Evolutionary conservation across 2,888 invertebrate genomes (phyloP), one percentile per base, ranked within the genome.

Genomic region (Exephanes ischioxanthus): DNA sequence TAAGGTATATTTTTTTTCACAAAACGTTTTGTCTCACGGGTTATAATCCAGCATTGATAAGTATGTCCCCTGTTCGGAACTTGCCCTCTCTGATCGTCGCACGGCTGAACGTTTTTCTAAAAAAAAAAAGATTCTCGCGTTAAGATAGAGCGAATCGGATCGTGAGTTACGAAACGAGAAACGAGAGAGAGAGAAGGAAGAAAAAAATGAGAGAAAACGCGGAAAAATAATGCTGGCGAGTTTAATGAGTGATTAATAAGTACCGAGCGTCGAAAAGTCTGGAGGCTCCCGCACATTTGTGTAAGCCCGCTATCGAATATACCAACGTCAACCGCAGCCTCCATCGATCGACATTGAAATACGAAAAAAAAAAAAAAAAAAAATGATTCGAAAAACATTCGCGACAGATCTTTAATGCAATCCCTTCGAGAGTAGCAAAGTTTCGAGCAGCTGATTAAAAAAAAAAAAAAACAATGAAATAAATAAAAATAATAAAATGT

Each of bases 251-350:
- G 79, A 73, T 51, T 68, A 45, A 80, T 61, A 80, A 80, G 70
- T 78, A 80, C 67, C 75, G 85, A 85, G 85, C 82, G 82, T 85
- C 85, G 85, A 83, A 86, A 86, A 87, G 82, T 84, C 76, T 85
- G 91, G 89, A 93, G 92, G 91, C 91, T 93, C 88, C 89, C 92
- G 92, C 92, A 91, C 89, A 91, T 90, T 93, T 92, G 87, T 76
- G 81, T 81, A 80, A 77, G 45, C 83, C 80, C 83, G 79, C 85
- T 83, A 67, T 87, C 85, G 83, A 84, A 67, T 78, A 79, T 83
- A 80, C 67, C 79, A 33, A 78, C 71, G 79, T 79, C 72, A 53
- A 71, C 66, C 76, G 16, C 45, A 48, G 45, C 66, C 70, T 26
- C 33, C 53, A 37, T 26, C 16, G 30, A 61, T 73, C 55, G 63